phyloP scores from a whole-genome alignment of 2,113 vertebrate genomes.

The Micromys minutus region DNA sequence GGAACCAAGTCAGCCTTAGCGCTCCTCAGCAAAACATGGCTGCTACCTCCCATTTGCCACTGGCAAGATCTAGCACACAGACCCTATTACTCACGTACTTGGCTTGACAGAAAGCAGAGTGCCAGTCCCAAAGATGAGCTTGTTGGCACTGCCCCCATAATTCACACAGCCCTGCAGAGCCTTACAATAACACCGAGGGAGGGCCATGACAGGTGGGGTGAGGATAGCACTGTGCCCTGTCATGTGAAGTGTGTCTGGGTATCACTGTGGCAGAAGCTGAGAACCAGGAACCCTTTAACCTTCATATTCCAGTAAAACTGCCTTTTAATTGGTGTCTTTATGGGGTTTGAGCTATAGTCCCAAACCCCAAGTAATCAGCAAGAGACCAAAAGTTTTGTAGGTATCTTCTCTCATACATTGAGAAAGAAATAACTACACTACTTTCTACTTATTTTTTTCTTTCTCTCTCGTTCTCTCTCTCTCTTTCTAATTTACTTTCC shows the following conservation, averaged over 20 bases:
- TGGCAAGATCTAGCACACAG: not conserved
- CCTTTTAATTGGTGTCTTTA: not conserved
- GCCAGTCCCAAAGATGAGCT: slow-evolving; percentile 76
- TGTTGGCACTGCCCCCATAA: not conserved
- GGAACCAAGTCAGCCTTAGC: not conserved
- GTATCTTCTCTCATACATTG: rapidly evolving
- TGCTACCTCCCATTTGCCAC: not conserved
- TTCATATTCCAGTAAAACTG: not conserved
- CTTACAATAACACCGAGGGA: slow-evolving; percentile 64
- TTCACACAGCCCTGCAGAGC: slow-evolving; percentile 63
- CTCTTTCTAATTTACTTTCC: slow-evolving; percentile 29
- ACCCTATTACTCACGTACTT: slow-evolving; percentile 76
- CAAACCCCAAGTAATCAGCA: not conserved
- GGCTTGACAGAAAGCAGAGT: slow-evolving; percentile 74
- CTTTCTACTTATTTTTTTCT: not conserved
- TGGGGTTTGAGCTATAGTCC: not conserved
- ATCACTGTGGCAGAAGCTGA: not conserved
- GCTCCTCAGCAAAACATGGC: not conserved
- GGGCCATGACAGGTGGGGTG: not conserved
- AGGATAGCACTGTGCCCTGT: not conserved
- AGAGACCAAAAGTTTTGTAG: not conserved
- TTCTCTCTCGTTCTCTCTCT: too few species aligned
- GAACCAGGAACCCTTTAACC: not conserved
- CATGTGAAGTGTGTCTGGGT: not conserved
- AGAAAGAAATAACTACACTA: not conserved